Conservation (phyloP, 1,140 invertebrate genomes). For the Chlorops oryzae region DNA sequence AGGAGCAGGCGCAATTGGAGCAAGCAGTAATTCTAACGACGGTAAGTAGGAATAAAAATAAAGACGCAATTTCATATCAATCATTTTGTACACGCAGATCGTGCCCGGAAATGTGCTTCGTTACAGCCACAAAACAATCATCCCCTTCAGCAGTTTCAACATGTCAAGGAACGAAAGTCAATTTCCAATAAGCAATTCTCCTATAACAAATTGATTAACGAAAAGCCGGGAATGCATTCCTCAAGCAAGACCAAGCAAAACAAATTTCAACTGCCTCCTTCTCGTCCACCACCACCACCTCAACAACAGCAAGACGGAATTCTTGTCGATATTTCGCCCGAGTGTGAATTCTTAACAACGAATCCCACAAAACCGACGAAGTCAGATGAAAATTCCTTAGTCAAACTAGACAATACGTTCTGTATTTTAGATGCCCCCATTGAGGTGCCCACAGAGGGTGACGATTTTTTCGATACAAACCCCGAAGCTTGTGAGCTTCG, state of each 20-base stretch:
- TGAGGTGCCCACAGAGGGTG: slow-evolving; percentile 54
- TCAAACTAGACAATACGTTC: slow-evolving; percentile 42
- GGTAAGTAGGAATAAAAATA: slow-evolving; percentile 78
- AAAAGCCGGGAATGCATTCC: slow-evolving; percentile 42
- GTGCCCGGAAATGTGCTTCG: slow-evolving; percentile 47
- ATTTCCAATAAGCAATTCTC: slow-evolving; percentile 63
- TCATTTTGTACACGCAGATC: slow-evolving; percentile 21
- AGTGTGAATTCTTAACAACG: slow-evolving; percentile 36
- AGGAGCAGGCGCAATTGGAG: slow-evolving; percentile 64
- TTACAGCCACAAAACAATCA: slow-evolving; percentile 28
- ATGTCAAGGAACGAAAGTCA: slow-evolving; percentile 51
- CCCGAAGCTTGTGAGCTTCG: too few species aligned
- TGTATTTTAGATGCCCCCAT: slow-evolving; percentile 74
- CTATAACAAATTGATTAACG: slow-evolving; percentile 69
- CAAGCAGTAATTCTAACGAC: slow-evolving; percentile 66
- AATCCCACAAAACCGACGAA: not conserved
- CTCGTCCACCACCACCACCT: slow-evolving; percentile 51
- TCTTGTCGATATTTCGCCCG: slow-evolving; percentile 58
- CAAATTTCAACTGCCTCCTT: slow-evolving; percentile 45
- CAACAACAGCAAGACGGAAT: slow-evolving; percentile 51
- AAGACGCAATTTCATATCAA: slow-evolving; percentile 37
- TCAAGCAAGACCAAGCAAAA: too few species aligned
- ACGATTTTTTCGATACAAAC: slow-evolving; percentile 2
- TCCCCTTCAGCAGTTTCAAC: slow-evolving; percentile 10
- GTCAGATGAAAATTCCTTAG: slow-evolving; percentile 25